Evolutionary conservation across 64 coral and sea anemone genomes (phyloP).

Genomic region (Montipora efflorescens): DNA sequence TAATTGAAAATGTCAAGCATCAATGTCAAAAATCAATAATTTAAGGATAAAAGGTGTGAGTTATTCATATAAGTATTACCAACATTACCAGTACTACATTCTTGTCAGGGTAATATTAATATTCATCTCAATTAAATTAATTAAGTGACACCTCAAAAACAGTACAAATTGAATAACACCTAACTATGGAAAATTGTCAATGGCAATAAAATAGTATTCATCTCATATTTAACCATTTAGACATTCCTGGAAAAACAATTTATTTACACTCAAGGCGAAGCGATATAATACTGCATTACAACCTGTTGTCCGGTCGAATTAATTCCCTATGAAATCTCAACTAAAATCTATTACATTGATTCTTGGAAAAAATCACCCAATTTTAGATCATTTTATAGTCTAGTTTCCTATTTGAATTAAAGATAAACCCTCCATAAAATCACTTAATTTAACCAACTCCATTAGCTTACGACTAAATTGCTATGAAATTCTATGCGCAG

Average conservation of each 20-base stretch:
- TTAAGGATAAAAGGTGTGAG: too few species aligned
- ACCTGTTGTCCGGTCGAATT: not conserved
- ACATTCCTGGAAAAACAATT: not conserved
- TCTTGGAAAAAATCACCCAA: too few species aligned
- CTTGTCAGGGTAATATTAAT: not conserved
- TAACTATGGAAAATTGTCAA: not conserved
- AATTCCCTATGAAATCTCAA: too few species aligned
- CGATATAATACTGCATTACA: not conserved
- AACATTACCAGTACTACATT: not conserved
- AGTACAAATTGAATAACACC: not conserved
- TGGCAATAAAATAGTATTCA: not conserved
- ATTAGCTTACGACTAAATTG: too few species aligned
- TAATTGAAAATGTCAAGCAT: too few species aligned
- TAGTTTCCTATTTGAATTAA: too few species aligned
- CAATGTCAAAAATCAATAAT: too few species aligned
- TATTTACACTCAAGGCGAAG: not conserved
- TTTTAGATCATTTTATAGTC: too few species aligned
- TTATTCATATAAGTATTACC: not conserved
- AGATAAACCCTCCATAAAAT: too few species aligned
- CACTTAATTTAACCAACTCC: too few species aligned
- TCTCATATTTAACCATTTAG: not conserved
- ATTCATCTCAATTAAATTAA: not conserved
- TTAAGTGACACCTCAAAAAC: not conserved
- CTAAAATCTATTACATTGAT: too few species aligned
- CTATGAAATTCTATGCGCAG: too few species aligned